phyloP scores from a whole-genome alignment of 1,140 invertebrate species.

The Acyrthosiphon pisum region DNA sequence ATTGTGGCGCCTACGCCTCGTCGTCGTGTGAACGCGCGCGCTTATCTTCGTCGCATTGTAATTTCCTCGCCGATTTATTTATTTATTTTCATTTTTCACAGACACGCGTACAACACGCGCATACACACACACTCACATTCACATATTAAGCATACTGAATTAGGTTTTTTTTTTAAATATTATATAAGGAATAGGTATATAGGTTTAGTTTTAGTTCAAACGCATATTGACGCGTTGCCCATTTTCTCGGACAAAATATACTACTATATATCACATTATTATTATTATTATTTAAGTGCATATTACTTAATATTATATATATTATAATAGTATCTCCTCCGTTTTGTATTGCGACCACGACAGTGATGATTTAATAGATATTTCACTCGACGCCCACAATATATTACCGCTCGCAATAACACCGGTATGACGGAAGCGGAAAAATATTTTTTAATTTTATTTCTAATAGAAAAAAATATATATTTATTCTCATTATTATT shows the following conservation, averaged over 20 bases:
- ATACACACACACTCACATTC: neutral
- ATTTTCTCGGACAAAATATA: neutral
- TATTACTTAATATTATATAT: neutral
- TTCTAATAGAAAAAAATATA: neutral
- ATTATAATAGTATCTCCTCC: neutral
- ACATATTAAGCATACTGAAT: neutral
- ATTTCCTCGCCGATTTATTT: neutral
- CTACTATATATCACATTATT: neutral
- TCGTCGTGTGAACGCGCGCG: constrained; percentile 5
- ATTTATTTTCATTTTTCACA: neutral
- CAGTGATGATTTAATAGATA: constrained; percentile 24
- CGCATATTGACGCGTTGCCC: neutral
- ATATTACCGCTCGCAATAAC: neutral
- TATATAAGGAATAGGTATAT: no score
- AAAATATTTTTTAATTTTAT: neutral
- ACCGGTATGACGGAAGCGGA: neutral
- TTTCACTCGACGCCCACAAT: neutral
- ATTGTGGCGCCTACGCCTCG: constrained; percentile 37
- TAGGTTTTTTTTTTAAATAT: neutral
- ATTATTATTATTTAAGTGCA: neutral
- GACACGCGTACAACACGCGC: neutral
- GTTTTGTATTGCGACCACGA: neutral
- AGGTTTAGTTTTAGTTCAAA: neutral
- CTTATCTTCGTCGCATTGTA: neutral
- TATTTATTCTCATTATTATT: neutral